These are phyloP conservation scores for Apis laboriosa DNA, from an alignment of 1,140 invertebrate species.

Conservation along the genomic window DNA sequence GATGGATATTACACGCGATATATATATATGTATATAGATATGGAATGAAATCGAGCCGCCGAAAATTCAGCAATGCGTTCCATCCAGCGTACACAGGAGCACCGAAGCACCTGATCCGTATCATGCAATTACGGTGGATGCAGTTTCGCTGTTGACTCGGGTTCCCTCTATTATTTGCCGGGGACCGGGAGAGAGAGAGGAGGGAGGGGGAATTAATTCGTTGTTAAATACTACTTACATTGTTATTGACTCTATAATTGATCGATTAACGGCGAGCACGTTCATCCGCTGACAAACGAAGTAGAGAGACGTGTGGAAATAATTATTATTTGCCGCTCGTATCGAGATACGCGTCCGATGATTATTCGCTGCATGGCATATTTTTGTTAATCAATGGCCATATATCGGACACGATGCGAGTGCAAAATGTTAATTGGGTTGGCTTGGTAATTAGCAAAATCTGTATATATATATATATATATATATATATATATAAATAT, in stretches of 20 bases:
- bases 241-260: constrained; percentile 47
- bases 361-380: constrained; percentile 5
- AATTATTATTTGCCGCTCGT: background rate
- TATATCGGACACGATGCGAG: background rate
- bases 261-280: constrained; percentile 22
- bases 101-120: constrained; percentile 13
- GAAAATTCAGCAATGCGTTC: constrained; percentile 15
- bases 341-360: background rate
- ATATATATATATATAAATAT: too few species aligned
- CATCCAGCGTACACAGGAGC: background rate
- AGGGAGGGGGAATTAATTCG: constrained; percentile 31
- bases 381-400: constrained; percentile 29
- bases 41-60: constrained; percentile 25
- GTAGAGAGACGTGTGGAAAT: background rate
- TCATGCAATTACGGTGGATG: constrained; percentile 38
- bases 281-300: background rate
- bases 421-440: constrained; percentile 1
- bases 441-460: background rate
- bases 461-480: too few species aligned
- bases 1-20: background rate
- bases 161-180: constrained; percentile 25
- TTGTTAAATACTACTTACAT: constrained; percentile 48
- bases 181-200: background rate
- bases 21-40: background rate
- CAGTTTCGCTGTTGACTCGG: constrained; percentile 42